Evolutionary conservation across 2,113 vertebrate genomes (phyloP), one percentile per base, ranked within the genome.

Genomic region (Bubalus kerabau): DNA sequence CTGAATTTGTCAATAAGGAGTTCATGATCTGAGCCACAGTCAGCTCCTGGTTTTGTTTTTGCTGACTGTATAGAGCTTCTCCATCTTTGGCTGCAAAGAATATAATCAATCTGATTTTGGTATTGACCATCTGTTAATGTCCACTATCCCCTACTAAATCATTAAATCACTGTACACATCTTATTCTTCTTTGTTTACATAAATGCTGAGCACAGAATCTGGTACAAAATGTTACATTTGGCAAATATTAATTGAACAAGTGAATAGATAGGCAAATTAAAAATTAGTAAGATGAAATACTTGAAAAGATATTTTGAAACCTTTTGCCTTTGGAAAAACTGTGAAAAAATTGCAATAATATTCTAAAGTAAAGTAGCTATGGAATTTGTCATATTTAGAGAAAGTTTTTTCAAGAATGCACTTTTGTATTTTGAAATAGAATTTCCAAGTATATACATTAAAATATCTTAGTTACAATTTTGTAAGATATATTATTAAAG

Each of bases 401-500:
- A 52, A 78, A 80, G 2, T 40, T 23, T 57, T 91, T 36, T 74
- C 5, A 46, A 95, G 13, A 83, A 32, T 85, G 12, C 5, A 13
- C 30, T 16, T 80, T 84, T 81, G 32, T 46, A 85, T 83, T 82
- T 64, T n/a, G 23, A 95, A 91, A 89, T 91, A 71, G n/a, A 92
- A 59, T 94, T 90, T 4, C 24, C 57, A 80, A 52, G 3, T 50
- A 52, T 40, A 36, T 48, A n/a, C 3, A 64, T 87, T 54, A 85
- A 97, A 90, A 91, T 95, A 67, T 16, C 95, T 92, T 94, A 95
- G 76, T 95, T 94, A 91, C 52, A 60, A 67, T 93, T 96, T 97
- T 83, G 82, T 98, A 95, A 98, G 28, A 57, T 97, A 97, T 97
- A 59, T 98, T 96, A 93, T 59, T 91, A 48, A 81, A 82, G 91